Percentiles rank a stretch among this genome's conserved stretches.
These are phyloP conservation scores for Oscheius myriophilus DNA, from an alignment of 2,888 invertebrate genomes.

Conservation along the genomic window DNA sequence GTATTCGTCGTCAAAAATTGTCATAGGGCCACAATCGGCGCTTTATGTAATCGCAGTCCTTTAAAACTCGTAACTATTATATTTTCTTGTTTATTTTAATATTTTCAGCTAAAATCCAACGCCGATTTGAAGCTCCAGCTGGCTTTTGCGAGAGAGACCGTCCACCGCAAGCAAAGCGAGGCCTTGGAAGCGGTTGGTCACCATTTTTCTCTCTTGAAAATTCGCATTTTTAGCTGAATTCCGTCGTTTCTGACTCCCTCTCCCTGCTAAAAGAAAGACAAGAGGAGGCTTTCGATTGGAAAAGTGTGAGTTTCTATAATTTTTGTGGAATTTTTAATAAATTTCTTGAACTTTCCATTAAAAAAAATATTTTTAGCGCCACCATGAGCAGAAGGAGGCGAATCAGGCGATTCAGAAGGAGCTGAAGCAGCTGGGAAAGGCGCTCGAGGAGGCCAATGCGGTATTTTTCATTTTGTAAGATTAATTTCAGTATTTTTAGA, in stretches of 20 bases:
- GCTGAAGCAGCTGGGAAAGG: background rate
- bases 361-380: background rate
- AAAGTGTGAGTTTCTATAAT: slow-evolving; percentile 6
- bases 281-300: slow-evolving; percentile 18
- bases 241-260: slow-evolving; percentile 3
- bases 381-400: background rate
- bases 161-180: slow-evolving; percentile 9
- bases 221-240: background rate
- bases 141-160: slow-evolving; percentile 6
- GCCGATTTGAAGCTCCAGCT: slow-evolving; percentile 19
- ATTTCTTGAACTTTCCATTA: too few relatives aligned
- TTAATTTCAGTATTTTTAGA: too few relatives aligned
- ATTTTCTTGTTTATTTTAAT: too few relatives aligned
- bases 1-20: too few relatives aligned
- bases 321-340: background rate
- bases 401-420: slow-evolving; percentile 7
- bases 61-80: too few relatives aligned
- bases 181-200: slow-evolving; percentile 1
- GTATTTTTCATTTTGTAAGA: background rate
- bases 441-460: slow-evolving; percentile 1
- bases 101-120: slow-evolving; percentile 20
- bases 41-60: too few relatives aligned
- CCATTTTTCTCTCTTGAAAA: too few relatives aligned
- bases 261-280: slow-evolving; percentile 8
- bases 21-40: too few relatives aligned